A percentile compares a stretch with the other conserved stretches of the same genome.
These are phyloP conservation scores for Macrostomum lignano DNA, from an alignment of 1,140 invertebrate species.

Conservation along the genomic window DNA sequence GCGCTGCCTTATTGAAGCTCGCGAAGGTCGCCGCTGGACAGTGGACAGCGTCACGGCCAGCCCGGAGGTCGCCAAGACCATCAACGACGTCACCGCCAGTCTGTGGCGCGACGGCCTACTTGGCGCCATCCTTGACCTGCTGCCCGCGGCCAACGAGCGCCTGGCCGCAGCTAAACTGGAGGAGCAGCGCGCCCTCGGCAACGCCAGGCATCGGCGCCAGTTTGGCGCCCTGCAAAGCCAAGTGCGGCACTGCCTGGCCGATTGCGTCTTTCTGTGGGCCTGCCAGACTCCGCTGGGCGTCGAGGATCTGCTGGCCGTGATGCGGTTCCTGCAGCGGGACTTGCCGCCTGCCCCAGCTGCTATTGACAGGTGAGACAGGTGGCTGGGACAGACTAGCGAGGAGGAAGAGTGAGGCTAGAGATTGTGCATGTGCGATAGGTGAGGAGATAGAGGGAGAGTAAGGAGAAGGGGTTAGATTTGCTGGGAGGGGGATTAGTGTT, in stretches of 20 bases:
- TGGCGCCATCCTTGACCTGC: conserved; percentile 29
- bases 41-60: conserved; percentile 28
- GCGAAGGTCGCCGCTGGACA: conserved; percentile 47
- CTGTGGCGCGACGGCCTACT: conserved; percentile 38
- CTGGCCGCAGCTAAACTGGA: conserved; percentile 37
- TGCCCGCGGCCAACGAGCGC: neutral
- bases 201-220: conserved; percentile 45
- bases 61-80: conserved; percentile 33
- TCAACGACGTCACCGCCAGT: conserved; percentile 38
- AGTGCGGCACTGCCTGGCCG: conserved; percentile 36
- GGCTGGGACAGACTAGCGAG: too few species aligned
- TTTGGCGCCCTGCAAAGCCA: too few species aligned
- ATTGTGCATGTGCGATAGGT: too few species aligned
- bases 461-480: too few species aligned
- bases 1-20: conserved; percentile 45
- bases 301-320: conserved; percentile 28
- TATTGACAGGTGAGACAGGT: too few species aligned
- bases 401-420: too few species aligned
- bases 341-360: too few species aligned
- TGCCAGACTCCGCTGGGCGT: conserved; percentile 46
- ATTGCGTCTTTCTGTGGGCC: conserved; percentile 54
- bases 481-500: too few species aligned
- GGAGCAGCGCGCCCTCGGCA: conserved; percentile 54
- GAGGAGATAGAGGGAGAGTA: too few species aligned
- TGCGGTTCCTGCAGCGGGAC: conserved; percentile 25